Evolutionary conservation across 2,797 vertebrate genomes (phyloP).

Genomic region (Hypotaenidia okinawae): DNA sequence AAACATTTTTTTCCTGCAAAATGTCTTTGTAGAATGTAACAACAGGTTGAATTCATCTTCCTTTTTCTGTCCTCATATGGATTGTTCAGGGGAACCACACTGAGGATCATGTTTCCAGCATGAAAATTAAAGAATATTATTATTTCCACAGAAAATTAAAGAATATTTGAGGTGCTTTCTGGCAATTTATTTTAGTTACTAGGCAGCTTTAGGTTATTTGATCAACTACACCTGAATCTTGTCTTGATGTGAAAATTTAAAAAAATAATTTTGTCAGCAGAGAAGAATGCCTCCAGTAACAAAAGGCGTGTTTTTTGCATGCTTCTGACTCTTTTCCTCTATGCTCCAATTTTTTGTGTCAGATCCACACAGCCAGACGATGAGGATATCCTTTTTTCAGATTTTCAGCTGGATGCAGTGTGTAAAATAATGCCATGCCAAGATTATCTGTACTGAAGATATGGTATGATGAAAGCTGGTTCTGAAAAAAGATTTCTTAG

Average conservation of each 20-base stretch:
- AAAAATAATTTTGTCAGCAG: slow-evolving; percentile 58
- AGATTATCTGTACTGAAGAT: slow-evolving; percentile 27
- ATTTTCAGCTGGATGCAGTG: slow-evolving; percentile 21
- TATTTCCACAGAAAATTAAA: slow-evolving; percentile 22
- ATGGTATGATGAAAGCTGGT: background rate
- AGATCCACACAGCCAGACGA: background rate
- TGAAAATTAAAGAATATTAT: slow-evolving; percentile 38
- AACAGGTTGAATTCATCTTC: background rate
- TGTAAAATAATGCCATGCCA: background rate
- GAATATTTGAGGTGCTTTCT: background rate
- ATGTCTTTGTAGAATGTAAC: background rate
- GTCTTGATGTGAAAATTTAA: slow-evolving; percentile 57
- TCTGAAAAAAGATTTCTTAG: slow-evolving; percentile 17
- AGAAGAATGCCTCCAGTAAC: slow-evolving; percentile 36
- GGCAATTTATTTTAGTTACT: slow-evolving; percentile 32
- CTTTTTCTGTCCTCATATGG: background rate
- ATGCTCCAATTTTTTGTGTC: slow-evolving; percentile 21
- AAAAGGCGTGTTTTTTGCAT: slow-evolving; percentile 35
- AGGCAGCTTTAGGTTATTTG: slow-evolving; percentile 45
- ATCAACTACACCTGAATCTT: slow-evolving; percentile 42
- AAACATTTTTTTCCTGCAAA: background rate
- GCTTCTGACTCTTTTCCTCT: slow-evolving; percentile 35
- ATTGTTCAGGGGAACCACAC: background rate
- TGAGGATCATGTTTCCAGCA: background rate
- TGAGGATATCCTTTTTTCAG: slow-evolving; percentile 13